These are phyloP conservation scores for Eriocheir sinensis DNA, from an alignment of 1,140 invertebrate species.

Conservation along the genomic window DNA sequence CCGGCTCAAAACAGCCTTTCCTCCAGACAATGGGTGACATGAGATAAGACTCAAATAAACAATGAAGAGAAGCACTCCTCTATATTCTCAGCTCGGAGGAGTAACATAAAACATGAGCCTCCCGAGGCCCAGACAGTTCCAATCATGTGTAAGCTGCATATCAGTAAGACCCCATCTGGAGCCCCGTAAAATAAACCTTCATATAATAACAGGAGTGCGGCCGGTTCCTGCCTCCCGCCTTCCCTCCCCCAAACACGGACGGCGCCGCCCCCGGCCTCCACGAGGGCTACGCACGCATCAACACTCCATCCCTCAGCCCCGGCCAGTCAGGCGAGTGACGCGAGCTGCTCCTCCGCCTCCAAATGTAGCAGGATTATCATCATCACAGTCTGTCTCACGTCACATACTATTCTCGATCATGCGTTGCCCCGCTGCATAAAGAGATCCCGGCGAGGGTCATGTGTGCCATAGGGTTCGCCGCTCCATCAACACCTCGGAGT, in stretches of 20 bases:
- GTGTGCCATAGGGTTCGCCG: not conserved
- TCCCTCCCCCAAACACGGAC: slow-evolving; percentile 35
- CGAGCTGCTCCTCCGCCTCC: slow-evolving; percentile 45
- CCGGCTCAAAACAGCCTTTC: slow-evolving; percentile 3
- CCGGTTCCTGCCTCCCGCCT: not conserved
- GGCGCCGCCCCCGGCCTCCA: slow-evolving; percentile 53
- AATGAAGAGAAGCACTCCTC: slow-evolving; percentile 23
- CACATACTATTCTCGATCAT: slow-evolving; percentile 53
- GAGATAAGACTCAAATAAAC: slow-evolving; percentile 25
- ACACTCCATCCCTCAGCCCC: slow-evolving; percentile 65
- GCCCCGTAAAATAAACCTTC: slow-evolving; percentile 53
- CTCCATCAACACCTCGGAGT: not conserved
- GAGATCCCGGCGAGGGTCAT: slow-evolving; percentile 7
- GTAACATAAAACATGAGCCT: slow-evolving; percentile 46
- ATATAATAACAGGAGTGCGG: slow-evolving; percentile 52
- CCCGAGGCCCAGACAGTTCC: slow-evolving; percentile 50
- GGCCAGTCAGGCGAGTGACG: slow-evolving; percentile 49
- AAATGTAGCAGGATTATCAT: slow-evolving; percentile 62
- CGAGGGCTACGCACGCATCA: slow-evolving; percentile 59
- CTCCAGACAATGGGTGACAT: slow-evolving; percentile 22
- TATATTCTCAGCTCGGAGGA: not conserved
- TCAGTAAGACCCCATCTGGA: slow-evolving; percentile 61
- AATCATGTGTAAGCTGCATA: slow-evolving; percentile 61
- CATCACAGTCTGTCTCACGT: slow-evolving; percentile 59
- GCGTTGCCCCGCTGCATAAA: slow-evolving; percentile 25